Evolutionary conservation across 2,888 invertebrate genomes (phyloP).

Genomic region (Phrixothrix hirtus): DNA sequence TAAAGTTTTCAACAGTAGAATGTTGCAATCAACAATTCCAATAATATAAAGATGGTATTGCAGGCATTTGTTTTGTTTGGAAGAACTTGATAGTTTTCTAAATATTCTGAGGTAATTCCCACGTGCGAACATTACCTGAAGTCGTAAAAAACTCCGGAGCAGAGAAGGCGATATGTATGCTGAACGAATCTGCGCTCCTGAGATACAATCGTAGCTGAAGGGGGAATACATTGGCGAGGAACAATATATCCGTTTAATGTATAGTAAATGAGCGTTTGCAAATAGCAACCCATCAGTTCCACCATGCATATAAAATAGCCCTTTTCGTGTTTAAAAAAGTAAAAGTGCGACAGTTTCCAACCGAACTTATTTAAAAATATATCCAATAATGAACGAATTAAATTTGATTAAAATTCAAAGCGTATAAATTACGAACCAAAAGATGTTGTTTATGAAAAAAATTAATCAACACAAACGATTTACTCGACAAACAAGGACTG

Average conservation of each 20-base stretch:
- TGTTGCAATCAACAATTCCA: too few relatives aligned
- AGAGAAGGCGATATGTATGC: constrained; percentile 51
- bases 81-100: constrained; percentile 38
- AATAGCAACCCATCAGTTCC: constrained; percentile 34
- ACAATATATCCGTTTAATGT: constrained; percentile 43
- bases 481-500: too few relatives aligned
- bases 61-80: constrained; percentile 14
- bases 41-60: too few relatives aligned
- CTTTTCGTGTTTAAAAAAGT: constrained; percentile 13
- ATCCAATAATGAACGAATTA: too few relatives aligned
- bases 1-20: too few relatives aligned
- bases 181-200: constrained; percentile 48
- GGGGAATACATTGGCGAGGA: constrained; percentile 50
- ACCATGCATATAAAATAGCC: constrained; percentile 38
- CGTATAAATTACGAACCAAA: too few relatives aligned
- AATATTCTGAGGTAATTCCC: constrained; percentile 48
- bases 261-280: constrained; percentile 39
- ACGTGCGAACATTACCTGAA: constrained; percentile 53
- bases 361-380: background rate
- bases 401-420: too few relatives aligned
- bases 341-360: background rate
- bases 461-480: too few relatives aligned
- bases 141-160: constrained; percentile 51
- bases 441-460: too few relatives aligned
- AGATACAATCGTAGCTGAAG: constrained; percentile 50